Base-by-base conservation (phyloP, 1,140 invertebrate species). In the Magallana ariakensis region DNA sequence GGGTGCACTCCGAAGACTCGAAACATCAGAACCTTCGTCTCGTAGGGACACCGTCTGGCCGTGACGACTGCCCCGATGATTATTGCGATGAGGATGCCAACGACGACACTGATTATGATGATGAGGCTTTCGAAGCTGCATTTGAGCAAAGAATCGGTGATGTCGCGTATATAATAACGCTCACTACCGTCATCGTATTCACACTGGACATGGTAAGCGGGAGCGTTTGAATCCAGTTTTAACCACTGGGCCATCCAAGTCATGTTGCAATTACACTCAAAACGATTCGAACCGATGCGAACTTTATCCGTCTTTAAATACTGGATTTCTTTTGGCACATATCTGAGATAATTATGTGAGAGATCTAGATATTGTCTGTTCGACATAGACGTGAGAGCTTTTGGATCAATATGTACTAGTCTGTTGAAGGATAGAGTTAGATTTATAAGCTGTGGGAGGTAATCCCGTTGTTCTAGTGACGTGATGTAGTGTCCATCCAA, bases 21-120 rank as follows among this genome's bases (percentile, higher is more conserved):
- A 26, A 84, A 90, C 46, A 91, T 15, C 19, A 91, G 81, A 56
- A 91, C 90, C 87, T 91, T 91, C 8, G 90, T 91, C 66, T 91
- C 90, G 26, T 91, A 91, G 1, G 89, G 89, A 85, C 90, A 91
- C 46, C 89, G 33, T 87, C 88, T 90, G 22, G 88, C 90, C 0
- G 89, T 90, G 8, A 91, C 80, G 15, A 87, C 55, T 2, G 86
- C 83, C 46, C 54, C 87, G 58, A 89, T 80, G 0, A 91, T 84
- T 16, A 90, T 57, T 15, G 55, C 85, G 19, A 89, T 55, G 6
- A 89, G 60, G 15, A 88, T 56, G 2, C 70, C 84, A 7, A 89
- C 80, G n/a, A 89, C 83, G 33, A 87, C 84, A 13, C 90, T 55
- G 15, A 86, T 86, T 46, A 91, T 88, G 33, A 70, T 83, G 16